phyloP scores from a whole-genome alignment of 2,888 invertebrate species.

The Zygothrica quintamaculata region DNA sequence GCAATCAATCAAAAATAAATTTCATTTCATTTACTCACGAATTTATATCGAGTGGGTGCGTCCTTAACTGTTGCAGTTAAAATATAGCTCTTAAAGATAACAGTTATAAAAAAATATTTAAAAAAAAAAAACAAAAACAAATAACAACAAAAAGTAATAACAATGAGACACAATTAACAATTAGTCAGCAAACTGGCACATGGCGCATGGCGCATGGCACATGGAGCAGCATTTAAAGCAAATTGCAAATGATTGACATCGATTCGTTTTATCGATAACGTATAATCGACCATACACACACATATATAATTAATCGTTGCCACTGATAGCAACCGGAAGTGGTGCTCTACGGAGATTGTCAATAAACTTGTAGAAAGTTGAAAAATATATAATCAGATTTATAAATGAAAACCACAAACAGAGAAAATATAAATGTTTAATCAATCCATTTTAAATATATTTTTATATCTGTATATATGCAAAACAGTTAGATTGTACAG shows the following conservation, averaged over 20 bases:
- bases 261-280: conserved; percentile 49
- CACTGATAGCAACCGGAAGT: not conserved
- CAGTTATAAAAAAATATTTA: not conserved
- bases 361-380: conserved; percentile 35
- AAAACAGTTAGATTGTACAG: too few relatives aligned
- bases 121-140: conserved; percentile 5
- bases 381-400: conserved; percentile 7
- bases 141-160: conserved; percentile 5
- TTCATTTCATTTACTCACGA: conserved; percentile 12
- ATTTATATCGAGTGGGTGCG: conserved; percentile 22
- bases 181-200: conserved; percentile 31
- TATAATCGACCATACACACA: conserved; percentile 9
- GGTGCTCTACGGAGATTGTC: not conserved
- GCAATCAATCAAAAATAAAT: conserved; percentile 24
- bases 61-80: not conserved
- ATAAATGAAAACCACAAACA: not conserved
- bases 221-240: conserved; percentile 17
- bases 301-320: not conserved
- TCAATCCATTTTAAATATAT: too few relatives aligned
- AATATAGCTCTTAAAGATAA: not conserved
- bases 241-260: conserved; percentile 46
- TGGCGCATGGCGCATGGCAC: too few relatives aligned
- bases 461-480: too few relatives aligned
- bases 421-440: too few relatives aligned
- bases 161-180: conserved; percentile 2